Conservation (phyloP, 1,140 invertebrate species). For the Akabosia matsudoensis region DNA sequence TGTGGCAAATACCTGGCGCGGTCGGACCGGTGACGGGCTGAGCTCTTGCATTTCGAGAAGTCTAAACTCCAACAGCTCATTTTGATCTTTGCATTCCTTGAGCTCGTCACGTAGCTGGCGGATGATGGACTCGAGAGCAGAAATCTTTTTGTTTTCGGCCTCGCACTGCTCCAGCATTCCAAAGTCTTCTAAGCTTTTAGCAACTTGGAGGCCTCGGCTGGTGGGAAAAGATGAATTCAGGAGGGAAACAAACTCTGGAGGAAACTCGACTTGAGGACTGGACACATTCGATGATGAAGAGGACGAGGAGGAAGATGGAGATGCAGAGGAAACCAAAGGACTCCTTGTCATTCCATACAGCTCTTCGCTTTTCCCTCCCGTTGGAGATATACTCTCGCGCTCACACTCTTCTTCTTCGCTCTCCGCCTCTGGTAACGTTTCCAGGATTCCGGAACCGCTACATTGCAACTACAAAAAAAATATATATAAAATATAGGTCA, state of each 20-base stretch:
- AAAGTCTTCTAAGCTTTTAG: constrained; percentile 20
- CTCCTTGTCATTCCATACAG: constrained; percentile 5
- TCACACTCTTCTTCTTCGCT: constrained; percentile 35
- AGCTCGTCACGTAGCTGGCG: constrained; percentile 42
- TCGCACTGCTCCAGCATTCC: constrained; percentile 31
- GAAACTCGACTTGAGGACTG: not conserved
- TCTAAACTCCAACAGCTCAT: constrained; percentile 45
- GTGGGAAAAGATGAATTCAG: not conserved
- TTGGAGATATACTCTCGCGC: constrained; percentile 11
- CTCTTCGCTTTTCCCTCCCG: not conserved
- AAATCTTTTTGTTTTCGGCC: constrained; percentile 38
- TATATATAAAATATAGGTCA: no score
- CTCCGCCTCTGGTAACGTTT: constrained; percentile 45
- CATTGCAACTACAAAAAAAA: constrained; percentile 35
- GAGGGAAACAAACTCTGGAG: not conserved
- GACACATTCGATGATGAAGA: not conserved
- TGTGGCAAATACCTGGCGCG: not conserved
- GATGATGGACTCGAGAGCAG: constrained; percentile 38
- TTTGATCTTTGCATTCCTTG: constrained; percentile 44
- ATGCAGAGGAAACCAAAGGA: constrained; percentile 5
- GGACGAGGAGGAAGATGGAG: not conserved
- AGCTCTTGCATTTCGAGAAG: constrained; percentile 44
- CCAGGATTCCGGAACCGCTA: constrained; percentile 35
- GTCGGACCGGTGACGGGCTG: not conserved
- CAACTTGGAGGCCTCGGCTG: not conserved